A percentile compares a stretch with the other conserved stretches of the same genome.
Conservation (phyloP, 2,797 vertebrate species). For the Spinibarbus caldwelli region DNA sequence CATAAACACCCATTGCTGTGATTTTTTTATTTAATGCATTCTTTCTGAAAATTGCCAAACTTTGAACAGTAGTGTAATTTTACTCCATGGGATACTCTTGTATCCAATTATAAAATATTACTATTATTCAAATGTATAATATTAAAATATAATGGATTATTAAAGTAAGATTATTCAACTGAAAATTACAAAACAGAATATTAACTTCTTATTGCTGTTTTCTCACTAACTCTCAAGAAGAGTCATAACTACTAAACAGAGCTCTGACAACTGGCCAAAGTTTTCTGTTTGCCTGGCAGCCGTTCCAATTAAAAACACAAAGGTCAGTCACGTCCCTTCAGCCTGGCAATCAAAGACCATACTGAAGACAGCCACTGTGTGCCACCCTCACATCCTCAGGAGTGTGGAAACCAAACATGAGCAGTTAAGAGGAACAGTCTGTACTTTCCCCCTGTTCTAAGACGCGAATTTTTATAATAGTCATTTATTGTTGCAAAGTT, state of each 20-base stretch:
- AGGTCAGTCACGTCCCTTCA: conserved; percentile 7
- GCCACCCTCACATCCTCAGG: neutral
- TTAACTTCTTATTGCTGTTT: neutral
- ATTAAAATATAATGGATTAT: neutral
- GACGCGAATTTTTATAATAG: neutral
- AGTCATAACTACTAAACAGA: neutral
- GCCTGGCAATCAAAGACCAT: neutral
- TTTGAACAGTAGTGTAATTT: neutral
- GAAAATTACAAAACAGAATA: neutral
- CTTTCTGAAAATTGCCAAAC: neutral
- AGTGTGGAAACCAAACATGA: neutral
- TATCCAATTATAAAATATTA: neutral
- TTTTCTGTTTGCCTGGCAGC: too few relatives aligned
- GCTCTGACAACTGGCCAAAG: neutral
- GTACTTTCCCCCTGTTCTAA: neutral
- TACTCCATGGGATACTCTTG: neutral
- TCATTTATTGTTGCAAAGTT: neutral
- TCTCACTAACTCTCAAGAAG: neutral
- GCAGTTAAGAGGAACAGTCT: conserved; percentile 18
- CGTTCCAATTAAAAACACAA: conserved; percentile 8
- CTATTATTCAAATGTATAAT: neutral
- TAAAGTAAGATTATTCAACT: neutral
- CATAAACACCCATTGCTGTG: neutral
- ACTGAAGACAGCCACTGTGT: neutral
- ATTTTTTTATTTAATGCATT: neutral